Conservation (phyloP, 2,113 vertebrate genomes). For the Scolopax mira region DNA sequence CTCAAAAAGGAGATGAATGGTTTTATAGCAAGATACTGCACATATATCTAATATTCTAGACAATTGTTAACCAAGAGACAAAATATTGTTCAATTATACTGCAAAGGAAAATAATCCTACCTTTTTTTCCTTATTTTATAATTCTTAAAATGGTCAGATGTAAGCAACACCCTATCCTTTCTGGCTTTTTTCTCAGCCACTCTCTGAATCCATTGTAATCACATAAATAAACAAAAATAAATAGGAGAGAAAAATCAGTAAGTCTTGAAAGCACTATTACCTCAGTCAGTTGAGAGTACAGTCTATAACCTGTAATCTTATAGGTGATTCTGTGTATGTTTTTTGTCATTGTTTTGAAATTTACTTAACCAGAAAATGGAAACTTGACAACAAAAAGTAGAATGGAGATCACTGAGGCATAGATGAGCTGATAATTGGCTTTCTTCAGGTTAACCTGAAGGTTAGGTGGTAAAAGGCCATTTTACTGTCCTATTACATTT, state of each 20-base stretch:
- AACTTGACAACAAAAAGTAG: constrained; percentile 37
- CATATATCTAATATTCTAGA: not conserved
- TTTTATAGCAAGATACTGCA: not conserved
- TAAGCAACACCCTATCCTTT: constrained; percentile 20
- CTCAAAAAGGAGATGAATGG: not conserved
- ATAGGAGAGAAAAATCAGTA: not conserved
- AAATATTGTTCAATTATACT: constrained; percentile 5
- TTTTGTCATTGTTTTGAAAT: constrained; percentile 63
- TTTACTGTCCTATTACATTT: constrained; percentile 35
- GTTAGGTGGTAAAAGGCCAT: constrained; percentile 42
- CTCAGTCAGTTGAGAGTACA: constrained; percentile 33
- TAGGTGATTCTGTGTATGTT: constrained; percentile 50
- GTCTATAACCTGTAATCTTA: constrained; percentile 39
- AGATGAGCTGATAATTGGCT: constrained; percentile 56
- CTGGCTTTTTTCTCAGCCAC: not conserved
- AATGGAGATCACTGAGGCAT: constrained; percentile 57
- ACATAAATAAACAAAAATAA: constrained; percentile 28
- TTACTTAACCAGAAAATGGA: constrained; percentile 69
- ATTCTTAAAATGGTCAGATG: constrained; percentile 31
- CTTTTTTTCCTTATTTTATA: not conserved
- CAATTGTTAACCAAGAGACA: constrained; percentile 7
- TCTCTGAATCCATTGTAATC: not conserved
- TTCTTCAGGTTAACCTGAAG: constrained; percentile 65
- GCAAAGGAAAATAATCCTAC: constrained; percentile 17
- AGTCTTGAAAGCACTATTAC: constrained; percentile 39